Conservation (phyloP, 2,888 invertebrate species). For the Fragum whitleyi region DNA sequence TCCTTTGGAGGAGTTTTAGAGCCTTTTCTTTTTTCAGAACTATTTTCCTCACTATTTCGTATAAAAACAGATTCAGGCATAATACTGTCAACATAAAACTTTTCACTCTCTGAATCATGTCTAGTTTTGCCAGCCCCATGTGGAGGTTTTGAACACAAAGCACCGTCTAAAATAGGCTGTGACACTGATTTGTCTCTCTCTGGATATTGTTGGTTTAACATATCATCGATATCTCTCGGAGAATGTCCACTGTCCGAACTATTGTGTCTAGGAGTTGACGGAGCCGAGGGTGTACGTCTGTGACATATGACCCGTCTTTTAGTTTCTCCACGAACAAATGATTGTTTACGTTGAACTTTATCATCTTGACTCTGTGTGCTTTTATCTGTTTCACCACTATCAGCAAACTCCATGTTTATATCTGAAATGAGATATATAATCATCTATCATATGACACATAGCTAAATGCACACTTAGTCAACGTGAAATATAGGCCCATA, state of each 20-base stretch:
- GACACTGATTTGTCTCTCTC: conserved; percentile 63
- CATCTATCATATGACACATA: too few relatives aligned
- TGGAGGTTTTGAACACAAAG: conserved; percentile 54
- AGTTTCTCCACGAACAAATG: conserved; percentile 77
- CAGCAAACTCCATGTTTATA: conserved; percentile 53
- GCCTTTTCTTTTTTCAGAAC: conserved; percentile 70
- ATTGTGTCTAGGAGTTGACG: conserved; percentile 76
- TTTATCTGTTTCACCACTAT: conserved; percentile 40
- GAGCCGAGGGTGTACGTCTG: conserved; percentile 78
- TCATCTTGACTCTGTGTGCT: conserved; percentile 52
- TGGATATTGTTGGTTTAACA: conserved; percentile 39
- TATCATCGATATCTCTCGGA: conserved; percentile 45
- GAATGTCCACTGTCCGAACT: conserved; percentile 32
- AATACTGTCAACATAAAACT: conserved; percentile 49
- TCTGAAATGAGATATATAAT: conserved; percentile 48
- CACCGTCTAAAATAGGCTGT: conserved; percentile 65
- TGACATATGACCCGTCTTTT: conserved; percentile 76
- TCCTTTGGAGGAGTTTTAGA: conserved; percentile 72
- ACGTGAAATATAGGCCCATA: too few relatives aligned
- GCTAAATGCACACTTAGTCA: too few relatives aligned
- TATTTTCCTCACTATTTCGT: conserved; percentile 64
- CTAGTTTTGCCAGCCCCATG: conserved; percentile 41
- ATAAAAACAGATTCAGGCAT: conserved; percentile 41
- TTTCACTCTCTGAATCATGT: conserved; percentile 49
- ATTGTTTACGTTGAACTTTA: conserved; percentile 66